These are phyloP conservation scores for Epinephelus cyanopodus DNA, from an alignment of 2,113 vertebrate genomes.

Conservation along the genomic window DNA sequence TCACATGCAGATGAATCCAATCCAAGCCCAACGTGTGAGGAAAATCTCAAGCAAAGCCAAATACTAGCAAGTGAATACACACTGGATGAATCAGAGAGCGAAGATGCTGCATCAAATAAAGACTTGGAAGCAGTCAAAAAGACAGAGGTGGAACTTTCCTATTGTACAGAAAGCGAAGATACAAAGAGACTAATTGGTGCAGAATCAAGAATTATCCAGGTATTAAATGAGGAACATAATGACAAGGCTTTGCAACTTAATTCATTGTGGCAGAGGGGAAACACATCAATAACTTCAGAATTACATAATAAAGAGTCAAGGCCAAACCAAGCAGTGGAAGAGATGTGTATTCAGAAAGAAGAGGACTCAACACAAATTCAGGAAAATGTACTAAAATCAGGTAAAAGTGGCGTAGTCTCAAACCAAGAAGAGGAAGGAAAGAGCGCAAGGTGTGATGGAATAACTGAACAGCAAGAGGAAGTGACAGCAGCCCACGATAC, in stretches of 20 bases:
- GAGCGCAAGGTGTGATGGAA: constrained; percentile 10
- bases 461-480: constrained; percentile 27
- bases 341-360: constrained; percentile 3
- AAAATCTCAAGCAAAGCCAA: constrained; percentile 25
- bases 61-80: not conserved
- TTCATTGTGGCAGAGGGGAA: not conserved
- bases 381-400: constrained; percentile 2
- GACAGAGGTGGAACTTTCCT: constrained; percentile 3
- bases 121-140: constrained; percentile 1
- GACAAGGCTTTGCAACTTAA: not conserved
- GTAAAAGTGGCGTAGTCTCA: constrained; percentile 14
- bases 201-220: constrained; percentile 5
- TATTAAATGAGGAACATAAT: constrained; percentile 15
- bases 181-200: constrained; percentile 13
- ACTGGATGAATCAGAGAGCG: constrained; percentile 4
- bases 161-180: constrained; percentile 12
- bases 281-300: constrained; percentile 3
- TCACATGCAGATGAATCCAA: constrained; percentile 23
- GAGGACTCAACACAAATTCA: constrained; percentile 8
- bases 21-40: constrained; percentile 16
- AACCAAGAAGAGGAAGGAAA: constrained; percentile 28
- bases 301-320: constrained; percentile 1
- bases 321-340: not conserved
- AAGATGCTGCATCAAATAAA: not conserved
- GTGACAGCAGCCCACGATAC: constrained; percentile 6